A percentile compares a stretch with the other conserved stretches of the same genome.
These are phyloP conservation scores for Chiloscyllium punctatum DNA, from an alignment of 2,797 vertebrate species.

Conservation along the genomic window DNA sequence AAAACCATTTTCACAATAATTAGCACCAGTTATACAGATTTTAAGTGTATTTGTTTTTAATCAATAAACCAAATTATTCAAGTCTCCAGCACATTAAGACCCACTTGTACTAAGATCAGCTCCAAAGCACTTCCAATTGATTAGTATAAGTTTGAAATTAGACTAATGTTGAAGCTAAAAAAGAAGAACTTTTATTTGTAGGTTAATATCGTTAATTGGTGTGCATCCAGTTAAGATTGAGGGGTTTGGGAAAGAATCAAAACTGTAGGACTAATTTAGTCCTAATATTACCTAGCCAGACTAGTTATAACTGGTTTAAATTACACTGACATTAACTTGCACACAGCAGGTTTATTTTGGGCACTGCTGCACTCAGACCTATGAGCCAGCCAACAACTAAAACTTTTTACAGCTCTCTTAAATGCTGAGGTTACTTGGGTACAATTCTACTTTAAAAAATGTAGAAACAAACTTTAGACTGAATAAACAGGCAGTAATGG, in stretches of 20 bases:
- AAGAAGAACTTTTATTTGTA: not conserved
- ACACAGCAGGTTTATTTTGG: not conserved
- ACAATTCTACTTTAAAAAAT: not conserved
- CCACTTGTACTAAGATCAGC: not conserved
- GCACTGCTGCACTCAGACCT: not conserved
- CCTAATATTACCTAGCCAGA: too few species aligned
- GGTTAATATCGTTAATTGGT: not conserved
- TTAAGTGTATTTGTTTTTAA: not conserved
- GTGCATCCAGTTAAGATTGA: not conserved
- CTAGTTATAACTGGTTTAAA: too few species aligned
- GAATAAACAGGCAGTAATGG: too few species aligned
- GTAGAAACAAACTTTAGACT: not conserved
- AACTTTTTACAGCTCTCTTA: not conserved
- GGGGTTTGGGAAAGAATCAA: not conserved
- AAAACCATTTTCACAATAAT: not conserved
- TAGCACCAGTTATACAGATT: not conserved
- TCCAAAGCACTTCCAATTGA: not conserved
- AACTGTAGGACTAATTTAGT: too few species aligned
- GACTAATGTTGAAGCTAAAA: not conserved
- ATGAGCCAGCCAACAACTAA: not conserved
- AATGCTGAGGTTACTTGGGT: not conserved
- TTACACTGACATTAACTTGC: not conserved
- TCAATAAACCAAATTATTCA: too few species aligned
- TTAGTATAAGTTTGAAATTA: not conserved
- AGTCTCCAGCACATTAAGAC: not conserved